Base-by-base conservation (phyloP, 2,797 vertebrate species). In the Leptoclinus maculatus region DNA sequence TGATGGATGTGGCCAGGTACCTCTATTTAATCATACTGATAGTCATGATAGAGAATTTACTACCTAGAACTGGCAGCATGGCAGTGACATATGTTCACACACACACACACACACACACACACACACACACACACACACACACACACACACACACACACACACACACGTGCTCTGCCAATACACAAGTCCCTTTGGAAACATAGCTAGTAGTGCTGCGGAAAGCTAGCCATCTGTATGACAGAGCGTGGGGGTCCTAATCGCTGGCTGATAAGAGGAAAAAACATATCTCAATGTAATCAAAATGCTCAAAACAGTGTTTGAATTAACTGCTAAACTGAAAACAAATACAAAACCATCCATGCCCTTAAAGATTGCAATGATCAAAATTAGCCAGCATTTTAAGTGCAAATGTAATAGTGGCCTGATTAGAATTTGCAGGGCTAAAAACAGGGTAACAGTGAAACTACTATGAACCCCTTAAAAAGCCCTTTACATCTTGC, bases 31-130 rank as follows among this genome's bases (percentile, higher is more conserved):
- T 94, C 91, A 91, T 82, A 89, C 75, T 87, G 88, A 89, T 86
- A 80, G 90, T 90, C 86, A 83, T 90, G 88, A 92, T 91, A 84
- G 88, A 88, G 85, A 89, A 93, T 92, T 92, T 92, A 93, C 86
- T 82, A 74, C 87, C 60, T 73, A 32, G 83, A 79, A 80, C 81
- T 89, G 87, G 85, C 82, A 82, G 86, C 72, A 80, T 86, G 85
- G 88, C 91, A 91, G 85, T 91, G 89, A 92, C 91, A 90, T 92
- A 91, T 89, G 89, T 87, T 81, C 80, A 56, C 64, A 64, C 38
- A 53, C 39, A 54, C 45, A 47, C 19, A 47, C 39, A 70, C 41
- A 45, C 21, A n/a, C 53, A 43, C 60, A 4, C 58, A 36, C 39
- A 69, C 76, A 79, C 39, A 27, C 11, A 43, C 38, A 49, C 29